Percentiles rank a stretch among this genome's conserved stretches.
These are phyloP conservation scores for Apotomis capreana DNA, from an alignment of 2,888 invertebrate species.

Conservation along the genomic window DNA sequence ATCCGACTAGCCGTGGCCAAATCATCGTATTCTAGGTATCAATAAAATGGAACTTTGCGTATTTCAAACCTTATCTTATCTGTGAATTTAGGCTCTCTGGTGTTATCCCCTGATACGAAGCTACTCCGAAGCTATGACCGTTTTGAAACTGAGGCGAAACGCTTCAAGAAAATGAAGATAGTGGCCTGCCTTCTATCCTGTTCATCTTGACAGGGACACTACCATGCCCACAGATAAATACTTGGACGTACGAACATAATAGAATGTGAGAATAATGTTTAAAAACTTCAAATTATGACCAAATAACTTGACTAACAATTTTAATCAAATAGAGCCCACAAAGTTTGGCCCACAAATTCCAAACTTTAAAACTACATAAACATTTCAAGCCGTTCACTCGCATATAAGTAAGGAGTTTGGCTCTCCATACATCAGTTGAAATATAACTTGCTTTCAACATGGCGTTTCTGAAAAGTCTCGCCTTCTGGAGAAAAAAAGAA, in stretches of 20 bases:
- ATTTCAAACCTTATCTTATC: too few relatives aligned
- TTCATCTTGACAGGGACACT: too few relatives aligned
- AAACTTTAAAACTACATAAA: conserved; percentile 26
- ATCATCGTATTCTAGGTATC: too few relatives aligned
- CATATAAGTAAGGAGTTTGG: neutral
- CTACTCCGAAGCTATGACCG: too few relatives aligned
- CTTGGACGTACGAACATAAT: neutral
- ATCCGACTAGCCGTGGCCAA: too few relatives aligned
- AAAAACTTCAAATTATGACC: neutral
- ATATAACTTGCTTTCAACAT: neutral
- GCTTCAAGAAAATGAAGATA: too few relatives aligned
- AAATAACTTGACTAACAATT: neutral
- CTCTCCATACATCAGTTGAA: neutral
- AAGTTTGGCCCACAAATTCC: neutral
- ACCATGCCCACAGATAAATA: too few relatives aligned
- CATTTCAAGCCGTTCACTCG: conserved; percentile 6
- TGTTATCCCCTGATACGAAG: too few relatives aligned
- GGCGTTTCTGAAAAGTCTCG: conserved; percentile 4
- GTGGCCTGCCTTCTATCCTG: too few relatives aligned
- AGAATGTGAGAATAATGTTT: neutral
- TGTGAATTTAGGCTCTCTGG: too few relatives aligned
- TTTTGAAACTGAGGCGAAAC: too few relatives aligned
- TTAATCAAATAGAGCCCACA: neutral
- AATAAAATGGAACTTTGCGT: too few relatives aligned
- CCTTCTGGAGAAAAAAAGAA: conserved; percentile 20